Evolutionary conservation across 2,113 vertebrate species (phyloP).

Genomic region (Oenanthe melanoleuca): DNA sequence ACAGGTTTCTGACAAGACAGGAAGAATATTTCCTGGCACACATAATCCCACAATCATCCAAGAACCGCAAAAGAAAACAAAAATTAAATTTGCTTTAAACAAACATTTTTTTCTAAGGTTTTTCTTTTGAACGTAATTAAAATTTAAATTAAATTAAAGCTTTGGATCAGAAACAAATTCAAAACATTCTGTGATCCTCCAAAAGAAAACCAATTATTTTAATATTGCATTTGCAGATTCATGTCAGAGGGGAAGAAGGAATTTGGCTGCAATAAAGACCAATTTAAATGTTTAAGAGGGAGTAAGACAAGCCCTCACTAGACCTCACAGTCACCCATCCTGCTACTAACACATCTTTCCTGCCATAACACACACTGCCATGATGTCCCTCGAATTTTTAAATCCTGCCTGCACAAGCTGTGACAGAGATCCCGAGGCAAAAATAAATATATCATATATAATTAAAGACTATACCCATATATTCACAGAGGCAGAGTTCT

Average conservation of each 20-base stretch:
- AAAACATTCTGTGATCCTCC: neutral
- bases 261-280: neutral
- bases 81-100: neutral
- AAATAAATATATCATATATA: conserved; percentile 62
- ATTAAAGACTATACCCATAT: conserved; percentile 36
- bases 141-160: neutral
- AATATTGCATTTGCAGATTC: neutral
- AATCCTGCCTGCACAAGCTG: conserved; percentile 20
- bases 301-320: neutral
- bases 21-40: neutral
- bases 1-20: neutral
- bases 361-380: neutral
- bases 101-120: neutral
- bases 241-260: neutral
- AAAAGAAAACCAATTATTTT: neutral
- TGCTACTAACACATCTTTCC: neutral
- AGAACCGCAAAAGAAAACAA: neutral
- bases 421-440: conserved; percentile 49
- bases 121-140: neutral
- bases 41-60: neutral
- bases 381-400: neutral
- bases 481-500: conserved; percentile 3
- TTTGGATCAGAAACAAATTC: neutral
- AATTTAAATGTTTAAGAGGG: neutral
- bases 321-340: neutral